Evolutionary conservation across 2,888 invertebrate genomes (phyloP), one percentile per base, ranked within the genome.

Genomic region (Oscheius onirici): DNA sequence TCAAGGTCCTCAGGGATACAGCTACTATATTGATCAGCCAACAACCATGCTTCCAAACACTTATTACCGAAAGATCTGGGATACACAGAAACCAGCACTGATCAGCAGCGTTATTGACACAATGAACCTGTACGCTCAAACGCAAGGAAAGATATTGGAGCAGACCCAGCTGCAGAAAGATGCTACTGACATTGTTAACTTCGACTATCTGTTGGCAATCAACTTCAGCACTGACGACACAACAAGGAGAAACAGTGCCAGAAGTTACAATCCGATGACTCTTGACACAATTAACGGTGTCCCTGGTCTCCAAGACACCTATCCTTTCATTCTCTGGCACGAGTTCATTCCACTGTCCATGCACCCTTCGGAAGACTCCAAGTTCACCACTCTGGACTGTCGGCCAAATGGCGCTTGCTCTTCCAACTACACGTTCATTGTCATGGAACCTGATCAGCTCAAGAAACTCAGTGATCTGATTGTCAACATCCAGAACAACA

Each of bases 191-290:
- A 72, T 86, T 3, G 70, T 83, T 44, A 46, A 84, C 13, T 65
- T 86, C 40, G 86, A 86, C 58, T 79, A 77, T 40, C 10, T 55
- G 8, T 72, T 86, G 10, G 84, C 84, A 3, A 80, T 69, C 1
- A 69, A 66, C 3, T 79, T 69, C 51, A 79, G 77, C 40, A 79
- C 82, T 10, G 76, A 77, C 49, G 80, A 83, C 46, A 79, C 77
- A 3, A 75, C 78, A 22, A 73, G 84, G 17, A 69, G 85, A 43
- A 72, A 84, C 55, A 82, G 72, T 55, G 72, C 76, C 10, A 67
- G 84, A 52, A 75, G 70, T 26, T 81, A 82, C 77, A 82, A 80
- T 43, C 80, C 78, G 26, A 76, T 72, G 43, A 76, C 78, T n/a
- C n/a, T n/a, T n/a, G n/a, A n/a, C n/a, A n/a, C n/a, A n/a, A n/a